phyloP scores from a whole-genome alignment of 1,140 invertebrate species.

The Heliothis virescens region DNA sequence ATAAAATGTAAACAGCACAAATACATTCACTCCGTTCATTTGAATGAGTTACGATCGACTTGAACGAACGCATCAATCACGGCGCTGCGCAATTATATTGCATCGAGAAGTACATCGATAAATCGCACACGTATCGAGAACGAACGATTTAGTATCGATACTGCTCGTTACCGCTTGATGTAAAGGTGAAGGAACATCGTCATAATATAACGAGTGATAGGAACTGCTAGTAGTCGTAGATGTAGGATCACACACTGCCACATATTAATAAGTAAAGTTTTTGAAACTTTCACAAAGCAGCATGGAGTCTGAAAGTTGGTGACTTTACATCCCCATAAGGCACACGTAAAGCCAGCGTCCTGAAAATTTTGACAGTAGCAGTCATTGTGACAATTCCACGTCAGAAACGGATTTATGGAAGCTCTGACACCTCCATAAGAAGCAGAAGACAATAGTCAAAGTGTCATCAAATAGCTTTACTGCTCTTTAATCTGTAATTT shows the following conservation, averaged over 20 bases:
- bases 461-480: too few relatives aligned
- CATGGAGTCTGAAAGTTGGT: too few relatives aligned
- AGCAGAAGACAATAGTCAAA: too few relatives aligned
- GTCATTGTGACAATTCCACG: too few relatives aligned
- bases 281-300: too few relatives aligned
- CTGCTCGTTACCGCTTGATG: slow-evolving; percentile 19
- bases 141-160: slow-evolving; percentile 5
- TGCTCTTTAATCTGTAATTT: too few relatives aligned
- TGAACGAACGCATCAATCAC: slow-evolving; percentile 41
- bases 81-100: slow-evolving; percentile 31
- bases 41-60: slow-evolving; percentile 37
- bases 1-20: slow-evolving; percentile 23
- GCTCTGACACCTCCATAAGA: too few relatives aligned
- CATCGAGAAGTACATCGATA: slow-evolving; percentile 35
- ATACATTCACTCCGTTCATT: slow-evolving; percentile 35
- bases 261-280: too few relatives aligned
- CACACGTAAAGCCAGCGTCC: too few relatives aligned
- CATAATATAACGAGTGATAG: slow-evolving; percentile 15
- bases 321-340: too few relatives aligned
- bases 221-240: neutral
- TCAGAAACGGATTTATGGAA: too few relatives aligned
- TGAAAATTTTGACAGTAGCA: too few relatives aligned
- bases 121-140: slow-evolving; percentile 33
- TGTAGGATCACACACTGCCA: neutral
- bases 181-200: slow-evolving; percentile 27